Evolutionary conservation across 2,797 vertebrate species (phyloP).

Genomic region (Phalloptychus januarius): DNA sequence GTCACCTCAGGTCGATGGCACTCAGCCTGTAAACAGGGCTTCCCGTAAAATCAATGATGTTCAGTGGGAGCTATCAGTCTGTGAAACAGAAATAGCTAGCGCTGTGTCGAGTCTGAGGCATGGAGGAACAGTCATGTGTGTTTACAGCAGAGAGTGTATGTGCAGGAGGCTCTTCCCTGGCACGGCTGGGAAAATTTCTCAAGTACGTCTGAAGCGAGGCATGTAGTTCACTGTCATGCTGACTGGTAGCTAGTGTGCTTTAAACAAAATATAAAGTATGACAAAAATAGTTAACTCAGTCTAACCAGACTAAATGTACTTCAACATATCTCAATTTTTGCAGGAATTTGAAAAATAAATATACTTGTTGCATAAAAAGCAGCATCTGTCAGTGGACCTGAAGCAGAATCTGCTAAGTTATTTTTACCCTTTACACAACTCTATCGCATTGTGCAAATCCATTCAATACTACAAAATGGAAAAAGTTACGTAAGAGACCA

Average conservation of each 20-base stretch:
- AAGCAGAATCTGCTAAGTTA: slow-evolving; percentile 73
- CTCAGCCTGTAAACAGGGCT: slow-evolving; percentile 99
- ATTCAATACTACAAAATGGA: slow-evolving; percentile 61
- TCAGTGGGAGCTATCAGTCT: slow-evolving; percentile 93
- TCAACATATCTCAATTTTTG: slow-evolving; percentile 52
- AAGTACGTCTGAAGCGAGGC: slow-evolving; percentile 63
- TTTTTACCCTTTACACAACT: slow-evolving; percentile 71
- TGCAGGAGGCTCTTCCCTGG: slow-evolving; percentile 53
- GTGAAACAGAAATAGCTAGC: slow-evolving; percentile 86
- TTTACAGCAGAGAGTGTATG: slow-evolving; percentile 62
- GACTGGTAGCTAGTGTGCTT: slow-evolving; percentile 15
- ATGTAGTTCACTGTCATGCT: slow-evolving; percentile 47
- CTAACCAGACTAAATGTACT: slow-evolving; percentile 47
- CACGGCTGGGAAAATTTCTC: slow-evolving; percentile 67
- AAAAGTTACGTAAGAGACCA: slow-evolving; percentile 55
- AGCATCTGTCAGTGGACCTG: slow-evolving; percentile 73
- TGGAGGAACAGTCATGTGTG: slow-evolving; percentile 63
- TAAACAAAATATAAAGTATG: slow-evolving; percentile 32
- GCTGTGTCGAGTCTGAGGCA: slow-evolving; percentile 81
- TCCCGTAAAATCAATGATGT: slow-evolving; percentile 99
- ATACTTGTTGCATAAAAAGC: slow-evolving; percentile 74
- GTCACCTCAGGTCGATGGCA: slow-evolving; percentile 99
- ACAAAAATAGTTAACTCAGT: slow-evolving; percentile 44
- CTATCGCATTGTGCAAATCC: slow-evolving; percentile 64
- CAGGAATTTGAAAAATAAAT: slow-evolving; percentile 67